Percentiles rank a stretch among this genome's conserved stretches.
phyloP scores from a whole-genome alignment of 2,797 vertebrate genomes.

The Notoglanidium macrostoma region DNA sequence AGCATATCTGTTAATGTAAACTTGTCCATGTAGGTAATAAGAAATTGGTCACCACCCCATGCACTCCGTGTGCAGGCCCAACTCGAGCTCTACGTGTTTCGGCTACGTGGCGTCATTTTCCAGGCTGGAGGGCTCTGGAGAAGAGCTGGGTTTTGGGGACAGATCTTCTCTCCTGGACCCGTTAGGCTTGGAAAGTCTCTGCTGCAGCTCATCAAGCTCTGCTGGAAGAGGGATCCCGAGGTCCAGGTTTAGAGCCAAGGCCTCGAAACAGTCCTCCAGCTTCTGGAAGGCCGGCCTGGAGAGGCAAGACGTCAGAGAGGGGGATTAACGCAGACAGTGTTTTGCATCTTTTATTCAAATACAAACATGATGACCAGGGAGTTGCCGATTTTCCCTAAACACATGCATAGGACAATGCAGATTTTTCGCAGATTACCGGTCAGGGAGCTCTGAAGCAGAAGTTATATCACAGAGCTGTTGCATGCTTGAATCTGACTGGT shows the following conservation, averaged over 20 bases:
- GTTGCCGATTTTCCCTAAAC: not conserved
- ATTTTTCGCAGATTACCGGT: not conserved
- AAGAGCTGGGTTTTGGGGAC: constrained; percentile 66
- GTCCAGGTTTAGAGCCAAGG: constrained; percentile 89
- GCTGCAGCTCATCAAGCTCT: constrained; percentile 92
- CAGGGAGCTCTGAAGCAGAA: not conserved
- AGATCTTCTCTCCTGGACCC: constrained; percentile 68
- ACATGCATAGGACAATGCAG: not conserved
- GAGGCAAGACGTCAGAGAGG: not conserved
- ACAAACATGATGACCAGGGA: not conserved
- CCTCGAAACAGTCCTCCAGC: constrained; percentile 92
- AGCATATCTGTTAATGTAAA: constrained; percentile 44
- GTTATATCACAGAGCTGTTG: not conserved
- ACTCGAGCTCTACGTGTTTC: not conserved
- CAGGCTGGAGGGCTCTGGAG: constrained; percentile 57
- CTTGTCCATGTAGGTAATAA: constrained; percentile 2
- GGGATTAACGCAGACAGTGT: not conserved
- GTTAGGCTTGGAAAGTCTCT: constrained; percentile 79
- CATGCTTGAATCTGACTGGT: not conserved
- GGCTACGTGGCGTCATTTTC: constrained; percentile 64
- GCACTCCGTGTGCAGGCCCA: constrained; percentile 60
- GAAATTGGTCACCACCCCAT: constrained; percentile 40
- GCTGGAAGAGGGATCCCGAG: constrained; percentile 90
- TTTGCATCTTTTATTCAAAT: constrained; percentile 21
- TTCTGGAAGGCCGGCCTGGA: constrained; percentile 90